A percentile compares a stretch with the other conserved stretches of the same genome.
Conservation (phyloP, 2,797 vertebrate species). For the Coilia nasus region DNA sequence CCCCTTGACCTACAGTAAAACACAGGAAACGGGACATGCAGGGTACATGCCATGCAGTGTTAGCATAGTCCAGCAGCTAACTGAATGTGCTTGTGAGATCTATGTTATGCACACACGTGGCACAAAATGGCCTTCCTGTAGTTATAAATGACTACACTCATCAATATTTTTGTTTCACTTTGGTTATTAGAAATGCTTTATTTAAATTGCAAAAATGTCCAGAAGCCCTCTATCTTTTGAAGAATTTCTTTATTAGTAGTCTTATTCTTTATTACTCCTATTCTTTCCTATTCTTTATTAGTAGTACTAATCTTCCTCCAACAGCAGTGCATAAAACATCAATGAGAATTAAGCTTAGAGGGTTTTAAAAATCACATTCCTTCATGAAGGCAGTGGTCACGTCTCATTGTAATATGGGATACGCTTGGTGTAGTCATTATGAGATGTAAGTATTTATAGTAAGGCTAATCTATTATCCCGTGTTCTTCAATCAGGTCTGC, state of each 20-base stretch:
- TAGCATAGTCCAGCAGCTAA: background rate
- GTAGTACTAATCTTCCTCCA: background rate
- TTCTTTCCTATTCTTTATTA: background rate
- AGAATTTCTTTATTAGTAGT: background rate
- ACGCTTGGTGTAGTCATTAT: background rate
- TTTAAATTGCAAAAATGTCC: background rate
- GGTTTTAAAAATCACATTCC: background rate
- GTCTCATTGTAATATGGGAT: background rate
- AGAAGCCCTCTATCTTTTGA: background rate
- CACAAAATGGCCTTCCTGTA: background rate
- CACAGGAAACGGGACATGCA: background rate
- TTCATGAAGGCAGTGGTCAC: background rate
- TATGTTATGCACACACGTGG: background rate
- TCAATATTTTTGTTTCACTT: background rate
- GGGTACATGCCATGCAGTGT: background rate
- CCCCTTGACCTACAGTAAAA: slow-evolving; percentile 13
- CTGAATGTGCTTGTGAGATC: background rate
- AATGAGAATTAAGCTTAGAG: background rate
- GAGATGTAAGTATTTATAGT: background rate
- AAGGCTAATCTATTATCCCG: background rate
- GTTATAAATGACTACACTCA: background rate
- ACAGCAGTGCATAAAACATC: background rate
- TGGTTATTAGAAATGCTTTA: background rate
- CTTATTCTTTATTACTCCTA: background rate
- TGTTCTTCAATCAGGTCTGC: background rate